These are phyloP conservation scores for Epizoanthus illoricatus DNA, from an alignment of 92 coral and sea anemone genomes.

Conservation along the genomic window DNA sequence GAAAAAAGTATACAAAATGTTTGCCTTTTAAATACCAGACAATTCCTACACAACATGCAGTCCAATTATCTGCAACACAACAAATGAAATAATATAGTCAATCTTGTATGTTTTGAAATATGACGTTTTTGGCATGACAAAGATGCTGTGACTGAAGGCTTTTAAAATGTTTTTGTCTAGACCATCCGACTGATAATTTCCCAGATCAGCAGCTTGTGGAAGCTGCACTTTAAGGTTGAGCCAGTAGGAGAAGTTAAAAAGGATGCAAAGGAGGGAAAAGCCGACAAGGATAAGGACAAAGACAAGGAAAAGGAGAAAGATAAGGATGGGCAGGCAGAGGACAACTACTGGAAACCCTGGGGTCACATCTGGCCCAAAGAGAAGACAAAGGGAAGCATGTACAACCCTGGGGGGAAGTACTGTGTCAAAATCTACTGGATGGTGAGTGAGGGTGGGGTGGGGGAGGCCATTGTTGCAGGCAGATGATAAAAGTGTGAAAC, in stretches of 20 bases:
- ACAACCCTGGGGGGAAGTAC: conserved; percentile 92
- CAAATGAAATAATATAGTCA: too few relatives aligned
- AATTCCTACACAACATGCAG: too few relatives aligned
- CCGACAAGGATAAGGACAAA: conserved; percentile 62
- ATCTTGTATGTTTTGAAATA: too few relatives aligned
- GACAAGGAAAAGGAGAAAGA: conserved; percentile 75
- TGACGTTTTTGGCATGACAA: too few relatives aligned
- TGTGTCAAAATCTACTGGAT: conserved; percentile 82
- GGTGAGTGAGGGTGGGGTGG: background rate
- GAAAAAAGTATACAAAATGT: too few relatives aligned
- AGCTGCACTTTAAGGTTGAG: conserved; percentile 80
- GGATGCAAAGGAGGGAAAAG: conserved; percentile 67
- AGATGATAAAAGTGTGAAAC: background rate
- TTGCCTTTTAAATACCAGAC: too few relatives aligned
- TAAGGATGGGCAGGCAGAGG: conserved; percentile 75
- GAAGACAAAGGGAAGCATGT: conserved; percentile 81
- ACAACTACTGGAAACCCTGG: conserved; percentile 97
- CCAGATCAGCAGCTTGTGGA: conserved; percentile 85
- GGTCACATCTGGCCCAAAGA: conserved; percentile 98
- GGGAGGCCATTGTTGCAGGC: background rate
- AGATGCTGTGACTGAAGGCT: too few relatives aligned
- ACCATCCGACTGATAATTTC: conserved; percentile 87
- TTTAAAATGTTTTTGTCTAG: conserved; percentile 29
- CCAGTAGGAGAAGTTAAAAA: conserved; percentile 67
- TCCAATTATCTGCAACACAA: too few relatives aligned